Evolutionary conservation across 2,113 vertebrate species (phyloP).

Genomic region (Enhydra lutris): DNA sequence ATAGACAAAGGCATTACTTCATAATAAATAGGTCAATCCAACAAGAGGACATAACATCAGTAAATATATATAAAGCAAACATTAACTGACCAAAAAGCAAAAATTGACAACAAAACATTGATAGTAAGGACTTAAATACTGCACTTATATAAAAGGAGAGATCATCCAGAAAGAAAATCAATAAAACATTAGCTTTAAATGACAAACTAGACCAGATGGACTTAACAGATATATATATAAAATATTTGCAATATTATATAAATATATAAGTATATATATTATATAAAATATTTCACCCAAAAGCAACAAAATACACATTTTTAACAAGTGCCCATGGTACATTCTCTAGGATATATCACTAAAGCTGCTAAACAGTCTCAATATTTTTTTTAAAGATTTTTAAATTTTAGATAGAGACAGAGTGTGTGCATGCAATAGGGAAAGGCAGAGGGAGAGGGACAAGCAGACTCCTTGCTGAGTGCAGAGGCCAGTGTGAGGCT

Average conservation of each 20-base stretch:
- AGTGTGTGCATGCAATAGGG: background rate
- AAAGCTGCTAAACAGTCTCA: background rate
- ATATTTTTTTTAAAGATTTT: background rate
- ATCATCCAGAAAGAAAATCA: background rate
- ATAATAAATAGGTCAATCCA: background rate
- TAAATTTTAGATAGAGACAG: background rate
- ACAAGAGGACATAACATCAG: background rate
- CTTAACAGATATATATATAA: background rate
- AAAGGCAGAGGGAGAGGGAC: background rate
- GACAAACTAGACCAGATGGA: background rate
- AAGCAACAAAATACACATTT: background rate
- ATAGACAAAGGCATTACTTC: background rate
- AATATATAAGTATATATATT: too few species aligned
- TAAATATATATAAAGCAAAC: background rate
- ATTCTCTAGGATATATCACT: background rate
- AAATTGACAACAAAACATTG: background rate
- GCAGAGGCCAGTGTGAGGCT: background rate
- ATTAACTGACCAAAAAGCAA: background rate
- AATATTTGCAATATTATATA: too few species aligned
- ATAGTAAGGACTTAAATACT: background rate
- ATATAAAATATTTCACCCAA: background rate
- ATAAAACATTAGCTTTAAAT: background rate
- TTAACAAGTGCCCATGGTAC: background rate
- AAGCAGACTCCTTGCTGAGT: background rate
- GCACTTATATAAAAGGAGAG: background rate